A percentile compares a stretch with the other conserved stretches of the same genome.
phyloP scores from a whole-genome alignment of 2,888 invertebrate species.

The Caenorhabditis parvicauda region DNA sequence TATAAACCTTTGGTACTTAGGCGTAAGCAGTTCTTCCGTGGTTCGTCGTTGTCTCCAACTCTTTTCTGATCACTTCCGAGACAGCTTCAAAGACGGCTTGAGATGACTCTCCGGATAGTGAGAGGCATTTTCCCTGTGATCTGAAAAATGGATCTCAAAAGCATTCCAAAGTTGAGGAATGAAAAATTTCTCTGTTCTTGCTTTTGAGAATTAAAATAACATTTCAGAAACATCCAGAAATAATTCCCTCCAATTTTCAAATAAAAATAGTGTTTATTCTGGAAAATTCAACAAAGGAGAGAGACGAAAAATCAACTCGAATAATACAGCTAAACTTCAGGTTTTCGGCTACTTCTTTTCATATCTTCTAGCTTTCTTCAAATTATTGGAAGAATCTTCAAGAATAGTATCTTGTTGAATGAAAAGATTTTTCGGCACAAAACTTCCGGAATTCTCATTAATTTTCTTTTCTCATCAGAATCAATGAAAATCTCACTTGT shows the following conservation, averaged over 20 bases:
- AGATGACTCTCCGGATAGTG: conserved; percentile 35
- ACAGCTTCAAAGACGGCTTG: conserved; percentile 23
- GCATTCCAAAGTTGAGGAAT: neutral
- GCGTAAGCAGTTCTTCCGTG: conserved; percentile 24
- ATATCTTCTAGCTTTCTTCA: too few species aligned
- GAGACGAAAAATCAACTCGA: too few species aligned
- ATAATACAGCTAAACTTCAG: too few species aligned
- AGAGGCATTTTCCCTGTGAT: conserved; percentile 31
- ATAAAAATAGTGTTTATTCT: too few species aligned
- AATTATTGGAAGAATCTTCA: neutral
- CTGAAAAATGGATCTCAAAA: conserved; percentile 11
- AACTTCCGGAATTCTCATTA: neutral
- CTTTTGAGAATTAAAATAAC: too few species aligned
- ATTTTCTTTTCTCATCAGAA: too few species aligned
- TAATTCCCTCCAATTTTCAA: too few species aligned
- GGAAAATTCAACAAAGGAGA: too few species aligned
- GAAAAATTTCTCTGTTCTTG: too few species aligned
- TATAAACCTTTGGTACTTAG: too few species aligned
- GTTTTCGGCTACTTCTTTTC: too few species aligned
- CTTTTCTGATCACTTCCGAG: conserved; percentile 30
- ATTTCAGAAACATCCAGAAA: too few species aligned
- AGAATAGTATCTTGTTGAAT: neutral
- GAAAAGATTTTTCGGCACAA: neutral
- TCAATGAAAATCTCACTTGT: conserved; percentile 18
- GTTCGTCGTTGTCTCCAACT: conserved; percentile 7